Base-by-base conservation (phyloP, 1,140 invertebrate species). In the Calycopis cecrops region DNA sequence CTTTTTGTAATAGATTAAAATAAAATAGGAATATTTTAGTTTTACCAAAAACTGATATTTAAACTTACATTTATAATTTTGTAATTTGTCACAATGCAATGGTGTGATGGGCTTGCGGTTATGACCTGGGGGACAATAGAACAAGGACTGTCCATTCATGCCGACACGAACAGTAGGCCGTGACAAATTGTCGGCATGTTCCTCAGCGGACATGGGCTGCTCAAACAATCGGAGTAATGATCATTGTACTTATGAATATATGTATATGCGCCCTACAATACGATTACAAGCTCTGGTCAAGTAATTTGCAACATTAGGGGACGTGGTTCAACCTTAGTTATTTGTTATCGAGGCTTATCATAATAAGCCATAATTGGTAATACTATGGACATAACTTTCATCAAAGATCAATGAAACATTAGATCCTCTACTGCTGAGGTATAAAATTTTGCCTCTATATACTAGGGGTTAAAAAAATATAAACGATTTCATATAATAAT, bases 161-260 rank as follows among this genome's bases (percentile, higher is more conserved):
- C 28, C 48, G 34, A 50, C 48, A 35, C 34, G 48, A 50, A 44
- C 55, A 49, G 18, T 33, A 48, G 38, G 10, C 48, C 28, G 44
- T 57, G 55, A 57, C 55, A 57, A 57, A 57, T 57, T 33, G 55
- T 42, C 34, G 33, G 37, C 49, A 35, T 52, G 48, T 57, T 57
- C 40, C 38, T 57, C 55, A 52, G 12, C 49, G 55, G 38, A 34
- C 49, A 51, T 38, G 37, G 18, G 21, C 44, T 10, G 42, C 53
- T 37, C 33, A 33, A 52, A 52, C 37, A 57, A 47, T 47, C 55
- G 48, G 35, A 34, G 18, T 57, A 51, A 51, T 37, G 55, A 51
- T 21, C 34, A 35, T 50, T 50, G 48, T 35, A 53, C 17, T 40
- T 40, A 28, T 53, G 37, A 40, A 53, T 53, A 53, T 40, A 52